A percentile compares a stretch with the other conserved stretches of the same genome.
phyloP scores from a whole-genome alignment of 2,888 invertebrate species.

The Eulithis prunata region DNA sequence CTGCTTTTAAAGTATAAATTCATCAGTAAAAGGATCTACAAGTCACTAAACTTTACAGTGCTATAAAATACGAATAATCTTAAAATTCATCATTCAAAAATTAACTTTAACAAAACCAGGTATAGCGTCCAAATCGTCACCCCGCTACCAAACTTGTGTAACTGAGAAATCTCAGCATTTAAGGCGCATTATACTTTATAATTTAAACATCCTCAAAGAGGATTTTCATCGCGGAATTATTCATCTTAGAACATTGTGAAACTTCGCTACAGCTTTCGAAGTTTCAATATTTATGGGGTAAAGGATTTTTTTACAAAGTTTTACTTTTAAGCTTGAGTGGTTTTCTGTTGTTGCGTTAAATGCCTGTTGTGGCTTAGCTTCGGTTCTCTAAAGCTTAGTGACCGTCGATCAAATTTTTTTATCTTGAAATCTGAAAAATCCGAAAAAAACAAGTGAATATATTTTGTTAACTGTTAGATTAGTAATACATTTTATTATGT shows the following conservation, averaged over 20 bases:
- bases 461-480: too few species aligned
- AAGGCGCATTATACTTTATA: constrained; percentile 39
- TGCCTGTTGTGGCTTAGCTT: constrained; percentile 1
- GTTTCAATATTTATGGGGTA: constrained; percentile 31
- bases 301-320: constrained; percentile 25
- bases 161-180: constrained; percentile 33
- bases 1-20: background rate
- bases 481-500: too few species aligned
- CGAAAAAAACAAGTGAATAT: too few species aligned
- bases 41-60: constrained; percentile 19
- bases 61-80: constrained; percentile 20
- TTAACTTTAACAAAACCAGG: constrained; percentile 24
- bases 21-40: constrained; percentile 17
- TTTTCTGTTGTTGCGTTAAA: constrained; percentile 25
- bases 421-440: too few species aligned
- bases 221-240: constrained; percentile 40
- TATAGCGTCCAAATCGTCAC: constrained; percentile 18
- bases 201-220: constrained; percentile 40
- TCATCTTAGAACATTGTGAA: constrained; percentile 40
- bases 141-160: constrained; percentile 31
- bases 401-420: too few species aligned
- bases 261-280: constrained; percentile 32
- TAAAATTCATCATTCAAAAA: constrained; percentile 31
- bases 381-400: background rate
- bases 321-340: constrained; percentile 28